Evolutionary conservation across 2,888 invertebrate genomes (phyloP), one percentile per base, ranked within the genome.

Genomic region (Hypolimnas misippus): DNA sequence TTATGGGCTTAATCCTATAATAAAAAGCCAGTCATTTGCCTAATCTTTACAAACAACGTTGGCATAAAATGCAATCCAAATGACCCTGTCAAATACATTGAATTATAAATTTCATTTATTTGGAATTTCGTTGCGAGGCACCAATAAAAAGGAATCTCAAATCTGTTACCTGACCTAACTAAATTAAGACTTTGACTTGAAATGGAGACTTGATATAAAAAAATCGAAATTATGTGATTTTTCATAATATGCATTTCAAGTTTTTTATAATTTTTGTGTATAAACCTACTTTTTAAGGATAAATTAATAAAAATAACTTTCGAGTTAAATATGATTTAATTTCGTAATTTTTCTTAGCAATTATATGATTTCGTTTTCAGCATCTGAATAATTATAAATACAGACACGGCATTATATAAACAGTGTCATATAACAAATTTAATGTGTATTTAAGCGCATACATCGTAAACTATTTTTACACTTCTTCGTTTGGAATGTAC

Each of bases 241-340:
- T 40, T 40, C 6, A 14, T 14, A 14, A 40, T 14, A 16, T 14
- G 1, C 16, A 40, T 16, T 7, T 4, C 7, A 14, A 14, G 2
- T 4, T 14, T 14, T 6, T 14, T 14, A 6, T 7, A 2, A 14
- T 14, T 6, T 6, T 16, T 40, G 6, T 14, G 2, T 16, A 42
- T 4, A 3, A 19, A 16, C 10, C 7, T 42, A 17, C 17, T 42
- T 10, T 42, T 46, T 40, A 1, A 42, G 52, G 25, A 54, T 35
- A 49, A 70, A 74, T 70, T 73, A 70, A 73, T 63, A 76, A 71
- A 77, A 69, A 71, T 50, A 67, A 62, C 64, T 71, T 79, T 87
- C 90, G 87, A 90, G 90, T 92, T 91, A 91, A 92, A 92, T 92
- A 92, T 89, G 88, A 86, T 91, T 91, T 91, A 91, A 90, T 92